Conservation (phyloP, 2,888 invertebrate genomes). For the Coleophora flavipennella region DNA sequence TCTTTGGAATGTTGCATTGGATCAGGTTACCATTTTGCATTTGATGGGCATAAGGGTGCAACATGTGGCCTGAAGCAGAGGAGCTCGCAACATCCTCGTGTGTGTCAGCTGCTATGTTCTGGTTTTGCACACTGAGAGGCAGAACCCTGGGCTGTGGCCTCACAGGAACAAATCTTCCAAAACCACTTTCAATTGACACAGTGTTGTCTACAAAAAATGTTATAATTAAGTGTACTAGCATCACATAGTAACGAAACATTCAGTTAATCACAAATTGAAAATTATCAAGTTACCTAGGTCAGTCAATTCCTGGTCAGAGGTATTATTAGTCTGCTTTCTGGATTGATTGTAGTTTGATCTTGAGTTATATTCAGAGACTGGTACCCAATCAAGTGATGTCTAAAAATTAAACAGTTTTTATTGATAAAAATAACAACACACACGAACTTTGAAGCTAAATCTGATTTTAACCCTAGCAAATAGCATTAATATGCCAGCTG, state of each 20-base stretch:
- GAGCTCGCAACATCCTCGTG: constrained; percentile 52
- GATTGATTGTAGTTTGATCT: constrained; percentile 61
- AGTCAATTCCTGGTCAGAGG: constrained; percentile 61
- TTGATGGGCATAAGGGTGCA: constrained; percentile 61
- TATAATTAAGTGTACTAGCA: too few species aligned
- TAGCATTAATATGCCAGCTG: constrained; percentile 1
- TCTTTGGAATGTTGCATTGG: neutral
- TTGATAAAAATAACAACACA: neutral
- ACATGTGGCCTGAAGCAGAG: constrained; percentile 45
- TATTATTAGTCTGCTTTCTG: constrained; percentile 61
- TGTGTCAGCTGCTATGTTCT: constrained; percentile 45
- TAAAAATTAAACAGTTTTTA: constrained; percentile 29
- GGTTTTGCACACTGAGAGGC: constrained; percentile 57
- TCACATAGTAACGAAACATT: neutral
- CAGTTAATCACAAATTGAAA: neutral
- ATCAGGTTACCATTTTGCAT: constrained; percentile 54
- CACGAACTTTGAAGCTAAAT: neutral
- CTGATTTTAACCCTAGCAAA: neutral
- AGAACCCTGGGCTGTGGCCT: constrained; percentile 62
- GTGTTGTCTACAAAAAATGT: constrained; percentile 54
- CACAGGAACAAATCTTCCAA: constrained; percentile 67
- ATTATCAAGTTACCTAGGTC: constrained; percentile 52
- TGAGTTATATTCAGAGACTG: constrained; percentile 65
- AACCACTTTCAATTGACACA: constrained; percentile 59
- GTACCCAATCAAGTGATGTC: constrained; percentile 69